These are phyloP conservation scores for Coendou prehensilis DNA, from an alignment of 2,797 vertebrate species.

Conservation along the genomic window DNA sequence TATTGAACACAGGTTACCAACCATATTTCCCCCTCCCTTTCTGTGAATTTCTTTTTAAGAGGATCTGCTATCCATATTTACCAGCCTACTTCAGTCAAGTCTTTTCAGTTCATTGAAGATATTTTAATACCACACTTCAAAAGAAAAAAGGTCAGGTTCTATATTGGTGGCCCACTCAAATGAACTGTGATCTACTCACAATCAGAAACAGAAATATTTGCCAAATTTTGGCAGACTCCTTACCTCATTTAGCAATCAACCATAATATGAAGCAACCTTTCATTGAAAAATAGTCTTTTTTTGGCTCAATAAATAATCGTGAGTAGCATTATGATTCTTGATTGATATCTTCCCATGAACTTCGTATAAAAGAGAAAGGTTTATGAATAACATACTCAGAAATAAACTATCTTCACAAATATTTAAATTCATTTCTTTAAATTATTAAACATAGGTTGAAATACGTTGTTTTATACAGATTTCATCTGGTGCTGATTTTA, in stretches of 20 bases:
- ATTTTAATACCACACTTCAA: conserved; percentile 16
- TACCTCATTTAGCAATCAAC: conserved; percentile 39
- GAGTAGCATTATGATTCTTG: not conserved
- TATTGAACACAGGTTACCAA: not conserved
- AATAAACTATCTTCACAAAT: conserved; percentile 62
- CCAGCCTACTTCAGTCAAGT: not conserved
- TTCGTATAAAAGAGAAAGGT: not conserved
- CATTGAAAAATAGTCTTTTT: conserved; percentile 16
- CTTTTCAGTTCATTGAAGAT: not conserved
- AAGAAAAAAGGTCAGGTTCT: not conserved
- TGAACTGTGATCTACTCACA: not conserved
- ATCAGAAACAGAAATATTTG: conserved; percentile 26
- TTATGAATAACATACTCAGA: conserved; percentile 16
- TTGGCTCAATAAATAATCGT: conserved; percentile 34
- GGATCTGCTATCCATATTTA: not conserved
- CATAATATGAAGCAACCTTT: not conserved
- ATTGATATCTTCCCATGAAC: not conserved
- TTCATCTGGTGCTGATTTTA: conserved; percentile 44
- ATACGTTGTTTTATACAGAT: conserved; percentile 52
- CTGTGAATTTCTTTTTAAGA: not conserved
- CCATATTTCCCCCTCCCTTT: not conserved
- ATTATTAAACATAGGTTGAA: conserved; percentile 61
- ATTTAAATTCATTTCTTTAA: conserved; percentile 44
- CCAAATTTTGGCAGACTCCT: not conserved
- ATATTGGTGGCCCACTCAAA: not conserved